Percentiles rank a stretch among this genome's conserved stretches.
Evolutionary conservation across 2,888 invertebrate genomes (phyloP).

Genomic region (Metallyticus violacea): DNA sequence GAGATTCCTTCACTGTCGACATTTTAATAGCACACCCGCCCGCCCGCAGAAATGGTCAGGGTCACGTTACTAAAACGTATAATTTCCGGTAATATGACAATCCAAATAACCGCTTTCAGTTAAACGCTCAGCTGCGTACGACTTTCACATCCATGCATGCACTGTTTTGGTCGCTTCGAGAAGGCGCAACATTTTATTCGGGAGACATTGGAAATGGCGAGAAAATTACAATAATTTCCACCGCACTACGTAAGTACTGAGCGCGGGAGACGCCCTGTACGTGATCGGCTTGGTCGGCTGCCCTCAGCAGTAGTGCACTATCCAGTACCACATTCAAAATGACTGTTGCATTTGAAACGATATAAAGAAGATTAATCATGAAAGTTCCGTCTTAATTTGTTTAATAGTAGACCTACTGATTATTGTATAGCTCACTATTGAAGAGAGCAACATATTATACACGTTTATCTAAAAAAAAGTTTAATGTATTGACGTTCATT

Average conservation of each 20-base stretch:
- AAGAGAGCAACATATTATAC: too few relatives aligned
- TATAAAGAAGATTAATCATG: too few relatives aligned
- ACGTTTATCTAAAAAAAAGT: too few relatives aligned
- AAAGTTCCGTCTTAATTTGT: too few relatives aligned
- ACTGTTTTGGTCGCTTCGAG: too few relatives aligned
- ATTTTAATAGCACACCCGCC: too few relatives aligned
- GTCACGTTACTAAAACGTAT: neutral
- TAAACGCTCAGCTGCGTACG: neutral
- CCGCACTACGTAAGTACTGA: neutral
- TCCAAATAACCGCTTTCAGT: neutral
- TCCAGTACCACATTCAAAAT: too few relatives aligned
- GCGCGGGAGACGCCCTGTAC: neutral
- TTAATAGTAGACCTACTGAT: too few relatives aligned
- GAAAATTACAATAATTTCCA: neutral
- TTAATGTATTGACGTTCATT: too few relatives aligned
- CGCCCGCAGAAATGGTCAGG: neutral
- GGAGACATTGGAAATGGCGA: neutral
- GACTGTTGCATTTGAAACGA: too few relatives aligned
- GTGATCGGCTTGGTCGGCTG: neutral
- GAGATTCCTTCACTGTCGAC: too few relatives aligned
- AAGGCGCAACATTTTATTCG: neutral
- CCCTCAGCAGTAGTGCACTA: neutral
- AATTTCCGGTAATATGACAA: neutral
- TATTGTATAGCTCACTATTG: too few relatives aligned
- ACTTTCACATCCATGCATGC: neutral